Base-by-base conservation (phyloP, 2,113 vertebrate genomes). In the Phasianus colchicus region DNA sequence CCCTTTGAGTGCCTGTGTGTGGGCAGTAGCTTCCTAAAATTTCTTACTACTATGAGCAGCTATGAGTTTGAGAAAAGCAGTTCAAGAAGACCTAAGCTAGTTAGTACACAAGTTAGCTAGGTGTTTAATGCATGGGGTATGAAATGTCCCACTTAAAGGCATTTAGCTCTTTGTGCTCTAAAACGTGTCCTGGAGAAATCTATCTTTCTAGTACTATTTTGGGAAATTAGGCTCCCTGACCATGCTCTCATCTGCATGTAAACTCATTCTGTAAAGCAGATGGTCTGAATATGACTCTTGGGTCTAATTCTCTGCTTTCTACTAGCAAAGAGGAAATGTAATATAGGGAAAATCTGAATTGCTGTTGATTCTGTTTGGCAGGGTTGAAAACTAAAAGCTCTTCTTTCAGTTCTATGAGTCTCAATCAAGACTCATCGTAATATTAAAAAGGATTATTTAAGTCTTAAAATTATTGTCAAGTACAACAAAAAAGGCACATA, bases 1-100 rank as follows among this genome's bases (percentile, higher is more conserved):
- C 9, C 10, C 8, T 78, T 34, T 1, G 3, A 67, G 36, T 43
- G 17, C 17, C 38, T n/a, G 13, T 40, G 11, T 0, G 1, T 60
- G 43, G 18, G 20, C 16, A 58, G 13, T 10, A 70, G 18, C 17
- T 7, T 45, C 30, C 36, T 78, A 40, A 74, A 69, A 42, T 42
- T n/a, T 85, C 27, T 36, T 5, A 5, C 11, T 81, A 15, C 30
- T 42, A 2, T 34, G 16, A 4, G 15, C 27, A 60, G 34, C 30
- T 38, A 21, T 3, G 47, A 71, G 21, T 34, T 29, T 84, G 52
- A 91, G 55, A 67, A 87, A 72, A 27, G 29, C 29, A n/a, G 6
- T 74, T 87, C 74, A 45, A 8, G 29, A 84, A 55, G 13, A 40
- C 6, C n/a, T 66, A 8, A 74, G 4, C 47, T 45, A 29, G 18